Base-by-base conservation (phyloP, 30 jellyfish, hydroid and myxozoan species). In the Catostylus mosaicus region DNA sequence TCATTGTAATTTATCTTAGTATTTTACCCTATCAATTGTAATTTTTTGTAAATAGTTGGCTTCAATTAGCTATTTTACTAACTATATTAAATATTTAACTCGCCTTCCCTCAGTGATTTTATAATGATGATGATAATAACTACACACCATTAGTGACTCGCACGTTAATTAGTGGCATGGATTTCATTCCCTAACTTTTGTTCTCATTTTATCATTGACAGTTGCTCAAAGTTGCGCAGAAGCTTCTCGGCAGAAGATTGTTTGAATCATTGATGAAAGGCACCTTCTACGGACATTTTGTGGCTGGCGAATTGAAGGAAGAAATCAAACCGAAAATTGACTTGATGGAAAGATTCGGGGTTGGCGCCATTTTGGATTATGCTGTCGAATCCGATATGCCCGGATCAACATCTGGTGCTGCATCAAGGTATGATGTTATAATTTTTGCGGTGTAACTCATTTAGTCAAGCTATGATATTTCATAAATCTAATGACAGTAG, bases 301-400 rank as follows among this genome's bases (percentile, higher is more conserved):
- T 93, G 52, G 98, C 97, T 75, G 98, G 98, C 0, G 98, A 93
- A 73, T 43, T 57, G 24, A 89, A 93, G 46, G 96, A 75, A 62
- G 96, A 79, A 20, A 88, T 93, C 19, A 93, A 93, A 56, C 85
- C 90, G 36, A 81, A 76, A 47, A 46, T 93, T 45, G 87, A 35
- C 16, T 36, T 73, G 34, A 87, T 93, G 98, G 88, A 87, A 71
- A 69, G 62, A 69, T 87, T 70, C 77, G 97, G 97, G 0, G 97
- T 93, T 68, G 98, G 98, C 50, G 98, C 97, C 12, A 93, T 93
- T 26, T 60, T 93, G 59, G 98, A 93, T 66, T 93, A 93, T 64
- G 98, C 98, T 0, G 98, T 93, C 3, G 98, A 93, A 77, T 96
- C 98, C 1, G 98, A 93, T 67, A 80, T 93, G 76, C 98, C 98